Conservation (phyloP, 2,113 vertebrate genomes). For the Oncorhynchus masou region DNA sequence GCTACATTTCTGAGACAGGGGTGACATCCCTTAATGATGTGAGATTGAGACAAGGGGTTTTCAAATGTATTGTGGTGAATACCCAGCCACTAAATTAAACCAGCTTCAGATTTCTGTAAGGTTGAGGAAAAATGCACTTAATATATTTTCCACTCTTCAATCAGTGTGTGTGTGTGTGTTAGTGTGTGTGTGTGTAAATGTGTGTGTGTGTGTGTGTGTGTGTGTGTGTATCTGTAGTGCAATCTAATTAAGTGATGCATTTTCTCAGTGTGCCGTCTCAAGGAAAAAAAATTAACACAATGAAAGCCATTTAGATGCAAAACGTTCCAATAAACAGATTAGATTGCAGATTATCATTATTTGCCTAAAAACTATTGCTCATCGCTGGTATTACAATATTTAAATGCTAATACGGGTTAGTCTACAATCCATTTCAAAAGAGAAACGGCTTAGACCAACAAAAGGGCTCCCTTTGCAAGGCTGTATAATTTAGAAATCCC, state of each 20-base stretch:
- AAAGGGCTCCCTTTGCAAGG: constrained; percentile 48
- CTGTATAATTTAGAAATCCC: constrained; percentile 61
- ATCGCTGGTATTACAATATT: constrained; percentile 58
- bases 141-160: constrained; percentile 40
- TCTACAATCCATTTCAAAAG: constrained; percentile 53
- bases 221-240: constrained; percentile 14
- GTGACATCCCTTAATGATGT: constrained; percentile 31
- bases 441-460: constrained; percentile 58
- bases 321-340: constrained; percentile 64
- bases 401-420: constrained; percentile 66
- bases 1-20: constrained; percentile 38
- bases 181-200: neutral
- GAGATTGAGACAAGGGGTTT: constrained; percentile 28
- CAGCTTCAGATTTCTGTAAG: constrained; percentile 28
- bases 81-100: constrained; percentile 35
- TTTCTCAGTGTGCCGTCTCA: constrained; percentile 42
- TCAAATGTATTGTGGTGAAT: constrained; percentile 38
- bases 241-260: constrained; percentile 54
- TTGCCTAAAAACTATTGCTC: constrained; percentile 59
- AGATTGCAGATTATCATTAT: constrained; percentile 62
- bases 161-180: constrained; percentile 20
- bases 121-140: constrained; percentile 25
- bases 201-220: constrained; percentile 12
- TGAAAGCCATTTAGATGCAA: constrained; percentile 59
- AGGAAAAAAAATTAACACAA: constrained; percentile 48